phyloP scores from a whole-genome alignment of 2,113 vertebrate genomes.

The Puffinus mauretanicus region DNA sequence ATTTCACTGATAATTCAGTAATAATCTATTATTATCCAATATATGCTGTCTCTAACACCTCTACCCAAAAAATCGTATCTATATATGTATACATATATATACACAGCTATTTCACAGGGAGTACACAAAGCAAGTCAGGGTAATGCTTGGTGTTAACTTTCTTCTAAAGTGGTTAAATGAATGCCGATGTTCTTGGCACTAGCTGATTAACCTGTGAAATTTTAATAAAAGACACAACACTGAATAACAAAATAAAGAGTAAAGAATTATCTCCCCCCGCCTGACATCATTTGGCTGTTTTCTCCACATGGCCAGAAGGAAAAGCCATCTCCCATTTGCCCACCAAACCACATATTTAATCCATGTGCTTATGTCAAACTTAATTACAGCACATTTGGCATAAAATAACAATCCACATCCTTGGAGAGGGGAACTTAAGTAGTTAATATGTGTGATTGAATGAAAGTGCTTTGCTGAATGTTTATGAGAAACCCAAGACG shows the following conservation, averaged over 20 bases:
- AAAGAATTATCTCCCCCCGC: background rate
- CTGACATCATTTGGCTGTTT: constrained; percentile 81
- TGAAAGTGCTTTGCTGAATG: constrained; percentile 80
- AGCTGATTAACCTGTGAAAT: constrained; percentile 43
- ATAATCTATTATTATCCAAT: background rate
- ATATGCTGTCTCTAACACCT: background rate
- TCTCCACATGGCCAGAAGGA: constrained; percentile 91
- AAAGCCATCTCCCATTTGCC: constrained; percentile 72
- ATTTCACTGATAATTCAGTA: background rate
- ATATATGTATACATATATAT: accelerated
- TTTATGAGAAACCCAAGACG: constrained; percentile 79
- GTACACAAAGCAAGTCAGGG: background rate
- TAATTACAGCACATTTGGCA: constrained; percentile 95
- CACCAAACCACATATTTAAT: constrained; percentile 98
- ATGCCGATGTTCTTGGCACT: background rate
- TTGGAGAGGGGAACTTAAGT: constrained; percentile 81
- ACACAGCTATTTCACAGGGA: background rate
- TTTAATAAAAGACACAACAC: constrained; percentile 47
- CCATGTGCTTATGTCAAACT: constrained; percentile 99
- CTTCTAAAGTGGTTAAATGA: background rate
- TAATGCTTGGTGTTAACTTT: background rate
- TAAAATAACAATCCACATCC: constrained; percentile 83
- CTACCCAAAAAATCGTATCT: background rate
- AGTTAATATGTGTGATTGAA: constrained; percentile 81
- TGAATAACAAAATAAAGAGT: constrained; percentile 58